Evolutionary conservation across 2,113 vertebrate species (phyloP).

Genomic region (Gasterosteus aculeatus): DNA sequence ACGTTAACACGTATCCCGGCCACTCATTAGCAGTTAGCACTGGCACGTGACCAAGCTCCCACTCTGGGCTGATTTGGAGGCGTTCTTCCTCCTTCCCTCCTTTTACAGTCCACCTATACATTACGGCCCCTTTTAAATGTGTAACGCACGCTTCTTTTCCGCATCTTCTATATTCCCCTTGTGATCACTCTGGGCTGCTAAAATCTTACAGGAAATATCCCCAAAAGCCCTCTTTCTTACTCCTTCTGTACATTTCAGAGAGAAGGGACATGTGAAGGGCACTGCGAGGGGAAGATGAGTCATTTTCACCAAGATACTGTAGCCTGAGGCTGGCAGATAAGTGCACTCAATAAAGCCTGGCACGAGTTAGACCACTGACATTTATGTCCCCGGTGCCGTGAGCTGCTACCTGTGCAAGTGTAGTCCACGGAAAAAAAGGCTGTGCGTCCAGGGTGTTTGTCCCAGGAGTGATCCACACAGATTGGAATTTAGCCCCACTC

Average conservation of each 20-base stretch:
- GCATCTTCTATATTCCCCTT: neutral
- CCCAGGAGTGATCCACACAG: constrained; percentile 37
- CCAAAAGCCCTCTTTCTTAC: constrained; percentile 11
- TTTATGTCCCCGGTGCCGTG: constrained; percentile 50
- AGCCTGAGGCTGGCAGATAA: constrained; percentile 62
- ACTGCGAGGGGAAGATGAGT: constrained; percentile 37
- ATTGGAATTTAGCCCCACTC: constrained; percentile 50
- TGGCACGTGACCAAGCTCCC: constrained; percentile 56
- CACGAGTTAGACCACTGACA: constrained; percentile 58
- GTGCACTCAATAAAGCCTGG: constrained; percentile 57
- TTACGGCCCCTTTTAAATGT: neutral
- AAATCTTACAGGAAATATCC: neutral
- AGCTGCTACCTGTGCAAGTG: constrained; percentile 52
- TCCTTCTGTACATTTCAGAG: constrained; percentile 30
- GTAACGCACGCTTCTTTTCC: neutral
- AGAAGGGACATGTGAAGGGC: constrained; percentile 48
- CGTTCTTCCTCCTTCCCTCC: constrained; percentile 23
- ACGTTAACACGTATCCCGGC: constrained; percentile 10
- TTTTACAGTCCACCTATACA: constrained; percentile 17
- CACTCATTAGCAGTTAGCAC: constrained; percentile 44
- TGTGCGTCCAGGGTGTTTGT: constrained; percentile 28
- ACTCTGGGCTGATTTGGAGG: constrained; percentile 55
- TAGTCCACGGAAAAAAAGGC: constrained; percentile 30
- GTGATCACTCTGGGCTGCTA: neutral
- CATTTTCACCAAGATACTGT: constrained; percentile 46